A percentile compares a stretch with the other conserved stretches of the same genome.
Conservation (phyloP, 2,797 vertebrate genomes). For the Carcharodon carcharias region DNA sequence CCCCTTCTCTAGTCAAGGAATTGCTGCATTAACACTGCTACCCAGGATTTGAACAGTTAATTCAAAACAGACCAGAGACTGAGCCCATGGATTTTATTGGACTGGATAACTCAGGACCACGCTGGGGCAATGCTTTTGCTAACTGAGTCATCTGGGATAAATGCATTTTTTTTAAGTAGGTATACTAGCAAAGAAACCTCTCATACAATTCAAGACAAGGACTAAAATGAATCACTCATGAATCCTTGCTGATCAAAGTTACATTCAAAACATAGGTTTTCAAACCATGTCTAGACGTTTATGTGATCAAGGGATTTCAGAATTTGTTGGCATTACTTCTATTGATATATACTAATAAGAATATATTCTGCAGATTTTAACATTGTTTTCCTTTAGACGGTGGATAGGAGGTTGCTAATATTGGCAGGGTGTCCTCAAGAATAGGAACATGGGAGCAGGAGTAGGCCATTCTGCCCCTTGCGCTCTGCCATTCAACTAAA, state of each 20-base stretch:
- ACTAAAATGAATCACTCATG: background rate
- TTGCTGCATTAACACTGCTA: background rate
- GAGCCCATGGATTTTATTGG: background rate
- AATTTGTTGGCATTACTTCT: background rate
- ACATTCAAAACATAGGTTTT: background rate
- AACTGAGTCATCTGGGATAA: background rate
- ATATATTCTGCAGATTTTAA: background rate
- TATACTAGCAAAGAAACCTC: background rate
- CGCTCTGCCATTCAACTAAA: too few relatives aligned
- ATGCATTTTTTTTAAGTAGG: background rate
- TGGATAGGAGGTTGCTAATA: background rate
- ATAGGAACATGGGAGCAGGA: too few relatives aligned
- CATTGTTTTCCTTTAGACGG: background rate
- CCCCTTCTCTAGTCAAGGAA: background rate
- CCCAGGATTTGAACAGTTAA: background rate
- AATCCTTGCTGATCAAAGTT: background rate
- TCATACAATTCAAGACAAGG: background rate
- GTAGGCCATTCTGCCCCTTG: too few relatives aligned
- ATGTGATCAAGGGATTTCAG: background rate
- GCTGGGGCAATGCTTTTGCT: background rate
- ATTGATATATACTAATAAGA: background rate
- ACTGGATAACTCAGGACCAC: background rate
- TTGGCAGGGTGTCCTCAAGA: background rate
- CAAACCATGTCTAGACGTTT: too few relatives aligned
- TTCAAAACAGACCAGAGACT: background rate